Evolutionary conservation across 2,113 vertebrate genomes (phyloP), one percentile per base, ranked within the genome.

Genomic region (Platanista minor): DNA sequence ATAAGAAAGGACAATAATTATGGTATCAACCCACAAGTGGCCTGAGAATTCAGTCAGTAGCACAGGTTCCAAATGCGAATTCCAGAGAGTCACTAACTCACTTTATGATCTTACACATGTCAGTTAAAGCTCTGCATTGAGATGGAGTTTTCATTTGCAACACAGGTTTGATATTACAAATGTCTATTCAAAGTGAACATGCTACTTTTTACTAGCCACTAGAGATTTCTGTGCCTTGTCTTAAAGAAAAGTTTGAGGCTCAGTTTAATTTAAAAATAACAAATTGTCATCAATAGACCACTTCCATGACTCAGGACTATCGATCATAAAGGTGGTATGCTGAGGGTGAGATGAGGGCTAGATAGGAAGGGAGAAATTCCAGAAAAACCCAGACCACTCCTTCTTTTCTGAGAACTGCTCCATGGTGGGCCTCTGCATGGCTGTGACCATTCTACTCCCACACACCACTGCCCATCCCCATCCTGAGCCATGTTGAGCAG

Each of bases 1-100:
- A 90, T 82, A 97, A 90, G 54, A 64, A 89, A 89, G 36, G 78
- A 69, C 59, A 71, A 62, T 87, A 95, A 95, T 96, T 84, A 95
- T 57, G 10, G 52, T 93, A 90, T 18, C 41, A 92, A 75, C 27
- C 27, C 96, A 91, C 87, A 95, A 93, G 92, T 87, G 43, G 62
- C 43, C 80, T 93, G 69, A 91, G 83, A 95, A 83, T 89, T 31
- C 33, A 66, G 23, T 92, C 75, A 83, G 66, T 82, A 82, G 67
- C 57, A 66, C 13, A 93, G n/a, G 3, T 49, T 96, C 80, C 82
- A 86, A 88, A 72, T 49, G 61, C 29, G 93, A 67, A 93, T 89
- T 78, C 43, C 49, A 61, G 9, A 78, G 54, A 69, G 9, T 87
- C 80, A 67, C 54, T 62, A 78, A 78, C 23, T 92, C n/a, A 33